Percentiles rank a stretch among this genome's conserved stretches.
Evolutionary conservation across 2,888 invertebrate genomes (phyloP).

Genomic region (Formica aserva): DNA sequence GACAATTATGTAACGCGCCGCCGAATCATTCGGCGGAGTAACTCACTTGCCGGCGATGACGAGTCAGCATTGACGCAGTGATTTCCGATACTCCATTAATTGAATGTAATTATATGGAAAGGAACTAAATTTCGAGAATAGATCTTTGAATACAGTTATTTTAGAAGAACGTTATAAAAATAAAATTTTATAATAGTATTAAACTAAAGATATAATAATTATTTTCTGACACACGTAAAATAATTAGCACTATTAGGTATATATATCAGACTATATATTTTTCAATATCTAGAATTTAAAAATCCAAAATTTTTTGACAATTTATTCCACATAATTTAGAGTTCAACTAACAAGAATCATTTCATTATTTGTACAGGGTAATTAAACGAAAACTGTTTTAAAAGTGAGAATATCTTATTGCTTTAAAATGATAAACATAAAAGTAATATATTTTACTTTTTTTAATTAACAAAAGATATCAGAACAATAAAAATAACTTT

Average conservation of each 20-base stretch:
- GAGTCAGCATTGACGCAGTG: conserved; percentile 14
- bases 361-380: too few species aligned
- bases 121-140: neutral
- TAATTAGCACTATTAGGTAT: neutral
- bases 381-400: neutral
- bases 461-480: too few species aligned
- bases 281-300: neutral
- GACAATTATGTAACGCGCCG: conserved; percentile 73
- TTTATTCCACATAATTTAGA: neutral
- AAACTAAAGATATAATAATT: neutral
- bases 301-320: neutral
- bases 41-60: conserved; percentile 26
- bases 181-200: neutral
- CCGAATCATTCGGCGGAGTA: conserved; percentile 40
- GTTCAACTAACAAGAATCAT: neutral
- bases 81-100: neutral
- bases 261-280: neutral
- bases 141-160: neutral
- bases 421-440: too few species aligned
- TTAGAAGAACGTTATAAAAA: too few species aligned
- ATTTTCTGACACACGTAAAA: neutral
- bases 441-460: too few species aligned
- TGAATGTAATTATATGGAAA: neutral
- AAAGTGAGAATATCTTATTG: neutral
- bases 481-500: too few species aligned